These are phyloP conservation scores for Phragmatobia fuliginosa DNA, from an alignment of 2,888 invertebrate species.

Conservation along the genomic window DNA sequence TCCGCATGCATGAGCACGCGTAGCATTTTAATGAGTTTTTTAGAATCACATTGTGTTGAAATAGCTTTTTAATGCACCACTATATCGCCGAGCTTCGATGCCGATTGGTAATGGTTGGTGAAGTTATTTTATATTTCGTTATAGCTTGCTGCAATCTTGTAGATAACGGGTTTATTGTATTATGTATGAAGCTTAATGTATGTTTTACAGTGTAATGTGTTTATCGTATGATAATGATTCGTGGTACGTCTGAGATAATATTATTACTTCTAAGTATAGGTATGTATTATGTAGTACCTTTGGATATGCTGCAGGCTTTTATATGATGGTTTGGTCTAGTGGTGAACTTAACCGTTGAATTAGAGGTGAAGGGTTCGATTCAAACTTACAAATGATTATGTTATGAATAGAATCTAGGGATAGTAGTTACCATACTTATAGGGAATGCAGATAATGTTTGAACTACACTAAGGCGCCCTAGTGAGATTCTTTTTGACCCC, in stretches of 20 bases:
- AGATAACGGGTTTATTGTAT: neutral
- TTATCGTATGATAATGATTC: neutral
- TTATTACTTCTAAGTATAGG: neutral
- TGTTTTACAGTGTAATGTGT: neutral
- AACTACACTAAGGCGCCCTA: too few species aligned
- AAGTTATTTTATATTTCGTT: neutral
- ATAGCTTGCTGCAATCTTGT: too few species aligned
- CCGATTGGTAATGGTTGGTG: slow-evolving; percentile 2
- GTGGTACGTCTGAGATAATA: neutral
- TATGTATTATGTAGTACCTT: neutral
- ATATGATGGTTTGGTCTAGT: too few species aligned
- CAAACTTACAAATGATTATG: too few species aligned
- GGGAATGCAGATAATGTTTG: too few species aligned
- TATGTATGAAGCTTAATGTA: neutral
- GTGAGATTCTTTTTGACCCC: too few species aligned
- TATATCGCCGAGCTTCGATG: slow-evolving; percentile 21
- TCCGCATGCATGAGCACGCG: slow-evolving; percentile 42
- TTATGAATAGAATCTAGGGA: too few species aligned
- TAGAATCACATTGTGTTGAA: slow-evolving; percentile 33
- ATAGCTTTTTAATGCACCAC: slow-evolving; percentile 30
- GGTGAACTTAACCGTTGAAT: too few species aligned
- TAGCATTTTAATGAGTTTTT: slow-evolving; percentile 48
- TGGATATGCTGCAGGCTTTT: too few species aligned
- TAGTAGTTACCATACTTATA: too few species aligned
- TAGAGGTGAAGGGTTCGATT: too few species aligned